Evolutionary conservation across 2,888 invertebrate species (phyloP).

Genomic region (Dione vanillae): DNA sequence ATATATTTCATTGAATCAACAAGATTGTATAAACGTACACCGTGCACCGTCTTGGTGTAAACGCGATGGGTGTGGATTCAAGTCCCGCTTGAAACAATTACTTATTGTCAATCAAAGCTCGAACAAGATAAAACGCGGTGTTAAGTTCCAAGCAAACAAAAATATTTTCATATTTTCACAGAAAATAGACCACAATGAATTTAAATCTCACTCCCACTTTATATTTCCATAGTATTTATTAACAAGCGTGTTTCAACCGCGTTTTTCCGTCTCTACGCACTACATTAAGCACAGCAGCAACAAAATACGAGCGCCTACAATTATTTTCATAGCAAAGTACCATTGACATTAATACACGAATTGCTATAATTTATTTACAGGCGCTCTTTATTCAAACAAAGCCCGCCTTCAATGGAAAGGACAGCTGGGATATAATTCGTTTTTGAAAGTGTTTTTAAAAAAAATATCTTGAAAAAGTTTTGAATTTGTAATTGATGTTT

Average conservation of each 20-base stretch:
- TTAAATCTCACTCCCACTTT: neutral
- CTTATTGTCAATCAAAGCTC: too few relatives aligned
- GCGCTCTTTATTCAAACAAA: conserved; percentile 22
- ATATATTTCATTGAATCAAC: too few relatives aligned
- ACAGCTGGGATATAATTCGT: neutral
- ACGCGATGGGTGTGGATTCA: too few relatives aligned
- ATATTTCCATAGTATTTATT: neutral
- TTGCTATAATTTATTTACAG: conserved; percentile 30
- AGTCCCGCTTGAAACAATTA: too few relatives aligned
- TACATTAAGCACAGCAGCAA: neutral
- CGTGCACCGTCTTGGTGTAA: too few relatives aligned
- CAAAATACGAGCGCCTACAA: conserved; percentile 10
- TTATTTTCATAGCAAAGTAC: conserved; percentile 14
- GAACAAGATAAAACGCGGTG: too few relatives aligned
- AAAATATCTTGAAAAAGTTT: neutral
- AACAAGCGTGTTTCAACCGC: neutral
- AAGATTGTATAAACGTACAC: too few relatives aligned
- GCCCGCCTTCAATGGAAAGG: neutral
- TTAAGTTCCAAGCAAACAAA: too few relatives aligned
- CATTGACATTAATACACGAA: conserved; percentile 22
- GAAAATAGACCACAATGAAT: too few relatives aligned
- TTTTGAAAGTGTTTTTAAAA: conserved; percentile 1
- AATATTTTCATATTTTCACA: neutral
- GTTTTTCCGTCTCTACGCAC: neutral
- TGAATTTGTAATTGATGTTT: neutral